These are phyloP conservation scores for Papilio machaon DNA, from an alignment of 1,140 invertebrate species.

Conservation along the genomic window DNA sequence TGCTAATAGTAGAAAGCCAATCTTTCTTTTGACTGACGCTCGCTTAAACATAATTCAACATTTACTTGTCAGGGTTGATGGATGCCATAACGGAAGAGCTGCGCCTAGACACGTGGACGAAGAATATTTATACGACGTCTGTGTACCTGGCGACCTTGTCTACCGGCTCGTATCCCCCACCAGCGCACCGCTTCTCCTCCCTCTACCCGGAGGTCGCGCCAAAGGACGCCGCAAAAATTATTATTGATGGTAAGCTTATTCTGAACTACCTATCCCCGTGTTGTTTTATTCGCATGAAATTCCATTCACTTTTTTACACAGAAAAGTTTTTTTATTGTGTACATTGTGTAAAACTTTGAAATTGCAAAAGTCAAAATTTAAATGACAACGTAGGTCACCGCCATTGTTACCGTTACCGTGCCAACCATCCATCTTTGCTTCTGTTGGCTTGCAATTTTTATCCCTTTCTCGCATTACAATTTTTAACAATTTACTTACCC, in stretches of 20 bases:
- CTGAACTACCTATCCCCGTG: not conserved
- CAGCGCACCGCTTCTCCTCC: slow-evolving; percentile 64
- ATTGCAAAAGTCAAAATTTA: no score
- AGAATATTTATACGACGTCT: slow-evolving; percentile 69
- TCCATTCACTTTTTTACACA: no score
- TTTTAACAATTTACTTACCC: no score
- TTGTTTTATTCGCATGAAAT: no score
- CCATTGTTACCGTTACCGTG: no score
- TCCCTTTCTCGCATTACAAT: no score
- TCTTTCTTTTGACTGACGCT: not conserved
- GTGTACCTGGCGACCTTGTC: slow-evolving; percentile 67
- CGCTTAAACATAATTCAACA: not conserved
- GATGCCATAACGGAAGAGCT: slow-evolving; percentile 85
- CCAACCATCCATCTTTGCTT: no score
- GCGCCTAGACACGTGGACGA: slow-evolving; percentile 71
- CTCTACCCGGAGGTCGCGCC: slow-evolving; percentile 64
- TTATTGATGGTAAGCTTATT: slow-evolving; percentile 65
- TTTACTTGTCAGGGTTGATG: slow-evolving; percentile 81
- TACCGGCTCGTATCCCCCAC: slow-evolving; percentile 61
- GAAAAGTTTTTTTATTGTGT: no score
- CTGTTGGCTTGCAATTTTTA: no score
- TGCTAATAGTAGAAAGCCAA: no score
- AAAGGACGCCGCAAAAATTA: slow-evolving; percentile 65
- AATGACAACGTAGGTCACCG: no score
- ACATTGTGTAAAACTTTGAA: no score